Evolutionary conservation across 1,140 invertebrate genomes (phyloP).

Genomic region (Odontomachus brunneus): DNA sequence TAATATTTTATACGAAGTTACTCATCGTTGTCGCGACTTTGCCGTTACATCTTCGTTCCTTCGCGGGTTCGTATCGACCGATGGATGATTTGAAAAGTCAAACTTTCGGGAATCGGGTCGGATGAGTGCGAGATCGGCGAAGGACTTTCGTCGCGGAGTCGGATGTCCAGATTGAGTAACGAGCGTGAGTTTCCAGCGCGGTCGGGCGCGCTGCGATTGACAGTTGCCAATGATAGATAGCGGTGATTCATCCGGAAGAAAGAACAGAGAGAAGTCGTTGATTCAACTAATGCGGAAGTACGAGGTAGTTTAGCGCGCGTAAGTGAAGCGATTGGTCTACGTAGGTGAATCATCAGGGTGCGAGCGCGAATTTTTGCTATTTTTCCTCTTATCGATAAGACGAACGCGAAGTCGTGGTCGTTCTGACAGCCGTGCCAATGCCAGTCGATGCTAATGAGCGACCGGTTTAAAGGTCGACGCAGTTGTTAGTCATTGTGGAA

Average conservation of each 20-base stretch:
- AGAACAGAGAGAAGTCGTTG: constrained; percentile 59
- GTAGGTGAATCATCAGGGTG: constrained; percentile 64
- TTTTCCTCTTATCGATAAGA: constrained; percentile 33
- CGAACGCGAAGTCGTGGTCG: neutral
- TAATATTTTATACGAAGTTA: neutral
- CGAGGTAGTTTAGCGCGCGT: constrained; percentile 4
- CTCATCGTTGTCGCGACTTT: neutral
- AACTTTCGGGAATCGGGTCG: too few species aligned
- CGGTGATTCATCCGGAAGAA: constrained; percentile 74
- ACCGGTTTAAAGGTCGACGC: neutral
- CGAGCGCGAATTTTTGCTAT: constrained; percentile 31
- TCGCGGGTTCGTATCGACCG: neutral
- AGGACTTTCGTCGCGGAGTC: neutral
- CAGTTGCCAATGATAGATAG: constrained; percentile 62
- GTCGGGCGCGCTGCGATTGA: neutral
- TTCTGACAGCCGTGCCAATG: constrained; percentile 18
- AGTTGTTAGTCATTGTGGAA: constrained; percentile 32
- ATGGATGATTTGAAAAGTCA: neutral
- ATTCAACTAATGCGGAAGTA: constrained; percentile 78
- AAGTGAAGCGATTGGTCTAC: constrained; percentile 70
- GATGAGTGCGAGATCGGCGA: neutral
- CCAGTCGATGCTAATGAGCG: constrained; percentile 45
- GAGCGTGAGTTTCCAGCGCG: neutral
- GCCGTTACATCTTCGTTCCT: neutral
- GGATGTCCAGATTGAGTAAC: neutral